Percentiles rank a stretch among this genome's conserved stretches.
Conservation (phyloP, 1,140 invertebrate genomes). For the Caenorhabditis elegans region WBcel235 BX284604.4:15943001-15943500, state of each 20-base stretch:
- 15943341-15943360: constrained; percentile 95
- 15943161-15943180: not conserved
- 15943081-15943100: constrained; percentile 93
- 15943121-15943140: constrained; percentile 86
- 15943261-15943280: constrained; percentile 95
- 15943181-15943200: not conserved
- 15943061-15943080: constrained; percentile 74
- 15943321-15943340: constrained; percentile 77
- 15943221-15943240: constrained; percentile 82
- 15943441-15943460: too few species aligned
- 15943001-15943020: too few species aligned
- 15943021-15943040: constrained; percentile 96
- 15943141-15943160: constrained; percentile 72
- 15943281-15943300: constrained; percentile 87
- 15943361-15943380: constrained; percentile 84
- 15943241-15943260: constrained; percentile 85
- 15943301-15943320: too few species aligned
- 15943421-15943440: constrained; percentile 94
- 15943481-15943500: too few species aligned
- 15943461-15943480: too few species aligned
- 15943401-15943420: constrained; percentile 89
- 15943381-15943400: constrained; percentile 86
- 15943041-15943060: constrained; percentile 92
- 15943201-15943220: constrained; percentile 74
- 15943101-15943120: constrained; percentile 88